phyloP scores from a whole-genome alignment of 2,113 vertebrate species.

The Entomyzon cyanotis region DNA sequence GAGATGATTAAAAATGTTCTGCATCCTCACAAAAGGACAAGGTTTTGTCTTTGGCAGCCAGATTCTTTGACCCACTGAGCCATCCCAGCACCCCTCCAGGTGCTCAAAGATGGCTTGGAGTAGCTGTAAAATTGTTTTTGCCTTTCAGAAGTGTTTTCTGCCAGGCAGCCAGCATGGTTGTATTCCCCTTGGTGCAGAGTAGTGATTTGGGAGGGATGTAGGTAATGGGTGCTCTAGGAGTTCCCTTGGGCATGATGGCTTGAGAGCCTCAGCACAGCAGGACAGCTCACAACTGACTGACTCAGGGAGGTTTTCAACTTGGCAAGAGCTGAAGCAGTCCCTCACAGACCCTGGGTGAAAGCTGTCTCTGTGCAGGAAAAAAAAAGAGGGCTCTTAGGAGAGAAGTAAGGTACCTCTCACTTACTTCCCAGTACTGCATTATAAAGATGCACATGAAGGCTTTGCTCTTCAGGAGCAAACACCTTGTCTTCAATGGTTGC shows the following conservation, averaged over 20 bases:
- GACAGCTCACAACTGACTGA: not conserved
- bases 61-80: not conserved
- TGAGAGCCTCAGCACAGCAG: not conserved
- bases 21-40: not conserved
- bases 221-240: not conserved
- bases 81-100: not conserved
- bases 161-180: accelerated
- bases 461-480: not conserved
- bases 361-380: not conserved
- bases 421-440: not conserved
- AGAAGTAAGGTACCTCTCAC: not conserved
- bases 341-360: accelerated
- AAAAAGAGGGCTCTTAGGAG: not conserved
- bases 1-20: not conserved
- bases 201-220: not conserved
- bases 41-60: not conserved
- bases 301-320: not conserved
- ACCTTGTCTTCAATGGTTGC: not conserved
- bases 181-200: not conserved
- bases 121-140: not conserved
- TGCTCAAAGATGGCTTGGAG: not conserved
- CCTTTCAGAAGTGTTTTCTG: not conserved
- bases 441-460: accelerated
- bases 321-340: not conserved
- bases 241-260: accelerated